Evolutionary conservation across 2,113 vertebrate genomes (phyloP).

Genomic region (Brachirus orientalis): DNA sequence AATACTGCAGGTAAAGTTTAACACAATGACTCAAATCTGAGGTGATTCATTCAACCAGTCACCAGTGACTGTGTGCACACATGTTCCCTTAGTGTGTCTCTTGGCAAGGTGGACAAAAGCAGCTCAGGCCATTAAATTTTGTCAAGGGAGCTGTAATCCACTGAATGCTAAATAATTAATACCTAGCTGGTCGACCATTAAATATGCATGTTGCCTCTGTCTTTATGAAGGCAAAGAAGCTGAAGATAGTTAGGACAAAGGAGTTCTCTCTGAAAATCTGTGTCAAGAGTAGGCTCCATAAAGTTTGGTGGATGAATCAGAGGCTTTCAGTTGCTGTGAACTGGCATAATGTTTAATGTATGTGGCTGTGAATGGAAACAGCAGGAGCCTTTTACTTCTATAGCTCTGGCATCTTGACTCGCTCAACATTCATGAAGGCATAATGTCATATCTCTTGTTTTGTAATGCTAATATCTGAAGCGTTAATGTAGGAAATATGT

Average conservation of each 20-base stretch:
- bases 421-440: too few species aligned
- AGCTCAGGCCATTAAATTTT: constrained; percentile 35
- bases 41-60: not conserved
- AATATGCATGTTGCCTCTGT: constrained; percentile 51
- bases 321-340: constrained; percentile 21
- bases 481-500: too few species aligned
- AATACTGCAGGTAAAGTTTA: constrained; percentile 1
- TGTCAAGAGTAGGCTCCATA: constrained; percentile 7
- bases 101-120: constrained; percentile 28
- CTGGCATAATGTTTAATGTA: not conserved
- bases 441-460: too few species aligned
- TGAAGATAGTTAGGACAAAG: constrained; percentile 17
- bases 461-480: too few species aligned
- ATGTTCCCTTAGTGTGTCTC: not conserved
- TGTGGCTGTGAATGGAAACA: constrained; percentile 9
- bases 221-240: constrained; percentile 14
- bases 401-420: not conserved
- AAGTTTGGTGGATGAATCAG: constrained; percentile 28
- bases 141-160: constrained; percentile 22
- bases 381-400: constrained; percentile 8
- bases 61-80: not conserved
- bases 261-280: constrained; percentile 1
- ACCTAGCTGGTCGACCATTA: constrained; percentile 43
- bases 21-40: not conserved
- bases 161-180: constrained; percentile 61